Evolutionary conservation across 2,888 invertebrate genomes (phyloP).

Genomic region (Coenonympha glycerion): DNA sequence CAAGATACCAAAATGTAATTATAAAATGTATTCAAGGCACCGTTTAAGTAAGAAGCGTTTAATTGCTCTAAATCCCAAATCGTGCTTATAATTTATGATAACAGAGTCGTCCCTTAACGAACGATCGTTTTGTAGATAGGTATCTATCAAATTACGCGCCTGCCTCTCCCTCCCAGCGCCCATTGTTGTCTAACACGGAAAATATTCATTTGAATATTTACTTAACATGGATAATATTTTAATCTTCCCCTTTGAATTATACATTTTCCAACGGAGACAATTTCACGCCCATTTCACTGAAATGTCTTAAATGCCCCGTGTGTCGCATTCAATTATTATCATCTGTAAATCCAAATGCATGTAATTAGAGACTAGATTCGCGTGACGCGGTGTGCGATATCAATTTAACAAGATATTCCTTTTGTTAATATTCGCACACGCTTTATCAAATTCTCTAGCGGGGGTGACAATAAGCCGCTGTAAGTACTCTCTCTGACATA

Average conservation of each 20-base stretch:
- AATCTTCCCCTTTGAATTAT: slow-evolving; percentile 77
- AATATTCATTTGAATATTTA: slow-evolving; percentile 78
- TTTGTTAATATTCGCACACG: slow-evolving; percentile 77
- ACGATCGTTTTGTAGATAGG: slow-evolving; percentile 74
- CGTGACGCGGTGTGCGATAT: slow-evolving; percentile 52
- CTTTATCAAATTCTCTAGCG: slow-evolving; percentile 77
- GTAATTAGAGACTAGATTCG: slow-evolving; percentile 45
- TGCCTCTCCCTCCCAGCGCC: slow-evolving; percentile 55
- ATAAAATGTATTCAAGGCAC: slow-evolving; percentile 14
- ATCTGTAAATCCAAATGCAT: slow-evolving; percentile 30
- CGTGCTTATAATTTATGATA: slow-evolving; percentile 73
- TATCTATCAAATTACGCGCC: slow-evolving; percentile 74
- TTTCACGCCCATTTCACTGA: slow-evolving; percentile 60
- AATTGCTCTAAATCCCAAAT: slow-evolving; percentile 67
- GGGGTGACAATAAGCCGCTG: slow-evolving; percentile 77
- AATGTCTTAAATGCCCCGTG: slow-evolving; percentile 50
- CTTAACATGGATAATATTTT: slow-evolving; percentile 78
- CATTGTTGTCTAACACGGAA: slow-evolving; percentile 76
- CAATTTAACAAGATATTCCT: slow-evolving; percentile 77
- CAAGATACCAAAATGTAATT: slow-evolving; percentile 12
- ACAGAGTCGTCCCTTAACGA: slow-evolving; percentile 69
- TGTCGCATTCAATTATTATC: slow-evolving; percentile 45
- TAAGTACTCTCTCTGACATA: slow-evolving; percentile 76
- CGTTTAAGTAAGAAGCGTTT: slow-evolving; percentile 54
- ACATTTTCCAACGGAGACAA: slow-evolving; percentile 76